These are phyloP conservation scores for Phortica variegata DNA, from an alignment of 1,140 invertebrate species.

Conservation along the genomic window DNA sequence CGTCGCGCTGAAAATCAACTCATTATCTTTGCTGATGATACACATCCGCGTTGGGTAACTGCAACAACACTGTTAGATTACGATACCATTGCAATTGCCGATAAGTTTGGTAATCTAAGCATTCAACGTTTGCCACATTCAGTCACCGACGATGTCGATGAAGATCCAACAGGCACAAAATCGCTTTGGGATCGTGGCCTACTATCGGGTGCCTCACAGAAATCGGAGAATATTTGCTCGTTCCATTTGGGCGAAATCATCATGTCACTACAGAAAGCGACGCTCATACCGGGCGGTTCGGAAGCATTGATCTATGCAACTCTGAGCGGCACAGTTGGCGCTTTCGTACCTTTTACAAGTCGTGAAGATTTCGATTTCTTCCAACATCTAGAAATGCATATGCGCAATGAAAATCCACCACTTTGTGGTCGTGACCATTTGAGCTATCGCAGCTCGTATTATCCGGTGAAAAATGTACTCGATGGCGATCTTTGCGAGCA, in stretches of 20 bases:
- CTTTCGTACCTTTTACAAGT: conserved; percentile 95
- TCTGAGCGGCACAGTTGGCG: conserved; percentile 91
- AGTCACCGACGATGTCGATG: conserved; percentile 95
- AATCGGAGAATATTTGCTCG: conserved; percentile 87
- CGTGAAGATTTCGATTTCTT: conserved; percentile 99
- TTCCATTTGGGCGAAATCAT: conserved; percentile 97
- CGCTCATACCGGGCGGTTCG: conserved; percentile 94
- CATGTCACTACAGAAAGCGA: conserved; percentile 89
- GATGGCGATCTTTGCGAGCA: conserved; percentile 99
- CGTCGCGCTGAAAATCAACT: conserved; percentile 95
- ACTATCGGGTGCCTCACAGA: conserved; percentile 96
- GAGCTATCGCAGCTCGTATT: conserved; percentile 96
- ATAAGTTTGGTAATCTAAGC: conserved; percentile 98
- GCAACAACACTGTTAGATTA: conserved; percentile 93
- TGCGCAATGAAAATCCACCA: conserved; percentile 95
- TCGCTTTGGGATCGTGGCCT: conserved; percentile 97
- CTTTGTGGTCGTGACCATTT: conserved; percentile 97
- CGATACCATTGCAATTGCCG: conserved; percentile 92
- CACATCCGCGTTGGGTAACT: conserved; percentile 94
- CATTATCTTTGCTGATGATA: conserved; percentile 98
- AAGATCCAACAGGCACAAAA: conserved; percentile 98
- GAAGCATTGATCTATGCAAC: conserved; percentile 97
- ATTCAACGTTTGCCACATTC: conserved; percentile 87
- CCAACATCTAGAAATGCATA: conserved; percentile 99
- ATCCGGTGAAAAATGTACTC: conserved; percentile 97